Conservation (phyloP, 1,140 invertebrate species). For the Cotesia vestalis region DNA sequence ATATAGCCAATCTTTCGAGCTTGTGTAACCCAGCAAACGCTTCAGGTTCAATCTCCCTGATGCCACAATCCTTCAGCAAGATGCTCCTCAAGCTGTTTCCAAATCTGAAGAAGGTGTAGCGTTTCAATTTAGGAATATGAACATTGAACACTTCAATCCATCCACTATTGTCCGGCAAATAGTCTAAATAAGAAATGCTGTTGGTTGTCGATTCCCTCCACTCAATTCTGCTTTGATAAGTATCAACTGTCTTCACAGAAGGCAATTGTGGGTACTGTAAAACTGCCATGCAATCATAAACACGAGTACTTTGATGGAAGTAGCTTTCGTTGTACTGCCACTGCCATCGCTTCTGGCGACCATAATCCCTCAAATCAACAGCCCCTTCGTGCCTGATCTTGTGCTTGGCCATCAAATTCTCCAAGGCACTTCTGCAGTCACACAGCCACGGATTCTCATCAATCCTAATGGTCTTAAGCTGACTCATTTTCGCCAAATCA, state of each 20-base stretch:
- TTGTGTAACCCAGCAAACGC: slow-evolving; percentile 53
- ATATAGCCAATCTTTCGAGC: slow-evolving; percentile 44
- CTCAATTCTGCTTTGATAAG: slow-evolving; percentile 29
- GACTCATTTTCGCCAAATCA: slow-evolving; percentile 36
- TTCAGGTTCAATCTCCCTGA: slow-evolving; percentile 44
- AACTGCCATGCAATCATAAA: slow-evolving; percentile 39
- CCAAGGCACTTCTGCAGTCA: slow-evolving; percentile 43
- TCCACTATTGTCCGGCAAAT: slow-evolving; percentile 47
- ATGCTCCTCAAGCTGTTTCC: slow-evolving; percentile 51
- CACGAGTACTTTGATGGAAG: not conserved
- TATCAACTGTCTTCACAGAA: not conserved
- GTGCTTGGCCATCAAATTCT: slow-evolving; percentile 40
- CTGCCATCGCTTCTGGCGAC: slow-evolving; percentile 23
- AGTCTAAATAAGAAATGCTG: slow-evolving; percentile 38
- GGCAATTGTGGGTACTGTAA: slow-evolving; percentile 36
- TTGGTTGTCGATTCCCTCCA: slow-evolving; percentile 29
- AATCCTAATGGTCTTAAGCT: slow-evolving; percentile 43
- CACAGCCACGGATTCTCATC: slow-evolving; percentile 54
- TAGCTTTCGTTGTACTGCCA: slow-evolving; percentile 20
- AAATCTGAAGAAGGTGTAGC: slow-evolving; percentile 52
- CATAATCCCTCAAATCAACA: slow-evolving; percentile 11
- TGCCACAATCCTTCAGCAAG: slow-evolving; percentile 43
- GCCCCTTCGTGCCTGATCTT: slow-evolving; percentile 39
- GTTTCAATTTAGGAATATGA: slow-evolving; percentile 38
- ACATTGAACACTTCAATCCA: slow-evolving; percentile 49